Percentiles rank a stretch among this genome's conserved stretches.
phyloP scores from a whole-genome alignment of 1,140 invertebrate species.

The Lucilia sericata region DNA sequence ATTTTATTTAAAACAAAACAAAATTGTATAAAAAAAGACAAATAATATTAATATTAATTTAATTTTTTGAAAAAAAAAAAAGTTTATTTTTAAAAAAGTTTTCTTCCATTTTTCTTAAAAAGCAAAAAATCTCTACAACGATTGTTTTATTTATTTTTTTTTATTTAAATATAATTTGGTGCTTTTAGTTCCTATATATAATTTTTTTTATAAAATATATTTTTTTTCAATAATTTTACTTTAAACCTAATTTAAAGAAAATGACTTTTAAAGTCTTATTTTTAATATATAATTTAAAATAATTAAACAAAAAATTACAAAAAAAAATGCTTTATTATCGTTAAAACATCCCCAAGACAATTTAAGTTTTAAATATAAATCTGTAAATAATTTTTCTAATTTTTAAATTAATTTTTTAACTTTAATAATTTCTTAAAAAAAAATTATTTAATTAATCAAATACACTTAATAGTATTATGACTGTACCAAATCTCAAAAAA shows the following conservation, averaged over 20 bases:
- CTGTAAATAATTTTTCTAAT: constrained; percentile 25
- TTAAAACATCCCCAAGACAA: constrained; percentile 3
- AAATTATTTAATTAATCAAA: constrained; percentile 49
- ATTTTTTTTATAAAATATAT: constrained; percentile 39
- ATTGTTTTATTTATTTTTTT: not conserved
- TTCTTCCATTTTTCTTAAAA: constrained; percentile 39
- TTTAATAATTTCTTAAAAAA: not conserved
- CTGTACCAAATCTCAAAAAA: constrained; percentile 65
- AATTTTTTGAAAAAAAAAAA: constrained; percentile 30
- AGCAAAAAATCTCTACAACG: not conserved
- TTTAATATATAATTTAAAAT: not conserved
- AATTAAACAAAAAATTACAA: not conserved
- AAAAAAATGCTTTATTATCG: constrained; percentile 32
- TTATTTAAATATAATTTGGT: constrained; percentile 44
- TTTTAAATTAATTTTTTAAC: not conserved
- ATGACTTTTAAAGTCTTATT: not conserved
- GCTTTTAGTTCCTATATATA: constrained; percentile 48
- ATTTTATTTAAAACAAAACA: constrained; percentile 30
- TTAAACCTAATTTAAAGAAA: not conserved
- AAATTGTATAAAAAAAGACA: constrained; percentile 29
- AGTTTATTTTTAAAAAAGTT: not conserved
- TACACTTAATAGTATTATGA: constrained; percentile 52
- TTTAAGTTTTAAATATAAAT: not conserved
- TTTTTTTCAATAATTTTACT: not conserved
- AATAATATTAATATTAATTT: not conserved